Evolutionary conservation across 2,888 invertebrate species (phyloP).

Genomic region (Tipula unca): DNA sequence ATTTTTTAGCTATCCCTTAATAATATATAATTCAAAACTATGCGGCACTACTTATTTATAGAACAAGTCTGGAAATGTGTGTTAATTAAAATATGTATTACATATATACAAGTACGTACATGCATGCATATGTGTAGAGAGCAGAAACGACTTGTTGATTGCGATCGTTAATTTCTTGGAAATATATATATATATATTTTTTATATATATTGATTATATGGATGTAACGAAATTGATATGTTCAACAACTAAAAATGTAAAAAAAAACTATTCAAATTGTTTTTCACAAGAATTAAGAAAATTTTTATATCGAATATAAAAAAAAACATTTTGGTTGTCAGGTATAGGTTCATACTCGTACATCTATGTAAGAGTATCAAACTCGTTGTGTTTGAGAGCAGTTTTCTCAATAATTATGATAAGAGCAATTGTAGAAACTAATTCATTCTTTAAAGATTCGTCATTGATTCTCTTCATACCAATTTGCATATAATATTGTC

Average conservation of each 20-base stretch:
- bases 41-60: not conserved
- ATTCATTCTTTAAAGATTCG: no score
- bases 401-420: no score
- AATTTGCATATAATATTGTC: no score
- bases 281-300: no score
- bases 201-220: not conserved
- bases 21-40: not conserved
- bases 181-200: not conserved
- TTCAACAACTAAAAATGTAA: not conserved
- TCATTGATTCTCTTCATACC: no score
- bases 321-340: no score
- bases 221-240: not conserved
- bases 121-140: not conserved
- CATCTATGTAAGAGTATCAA: no score
- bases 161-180: not conserved
- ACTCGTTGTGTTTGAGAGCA: no score
- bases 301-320: no score
- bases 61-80: not conserved
- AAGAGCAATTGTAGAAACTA: no score
- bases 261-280: not conserved
- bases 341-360: no score
- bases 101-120: not conserved
- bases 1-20: no score
- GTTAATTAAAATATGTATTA: not conserved
- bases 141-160: not conserved